Percentiles rank a stretch among this genome's conserved stretches.
phyloP scores from a whole-genome alignment of 2,888 invertebrate species.

The Pilophorus perplexus region DNA sequence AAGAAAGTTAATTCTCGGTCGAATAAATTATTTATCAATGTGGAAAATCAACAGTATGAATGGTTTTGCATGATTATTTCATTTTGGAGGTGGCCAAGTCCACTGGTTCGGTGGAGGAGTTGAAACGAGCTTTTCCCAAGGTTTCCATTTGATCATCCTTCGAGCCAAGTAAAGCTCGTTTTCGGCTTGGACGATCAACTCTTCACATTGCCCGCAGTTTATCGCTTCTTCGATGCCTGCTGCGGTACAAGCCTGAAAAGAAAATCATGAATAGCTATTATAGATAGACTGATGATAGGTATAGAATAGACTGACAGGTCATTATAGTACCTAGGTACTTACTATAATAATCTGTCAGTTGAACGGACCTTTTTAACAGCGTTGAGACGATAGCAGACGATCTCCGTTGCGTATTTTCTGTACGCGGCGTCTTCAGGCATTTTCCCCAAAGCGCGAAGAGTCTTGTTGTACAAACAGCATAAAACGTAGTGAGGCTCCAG shows the following conservation, averaged over 20 bases:
- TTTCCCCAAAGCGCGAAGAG: slow-evolving; percentile 72
- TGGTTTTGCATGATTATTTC: no score
- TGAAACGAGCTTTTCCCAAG: slow-evolving; percentile 85
- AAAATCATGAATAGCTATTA: neutral
- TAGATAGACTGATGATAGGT: no score
- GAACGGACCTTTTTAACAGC: slow-evolving; percentile 64
- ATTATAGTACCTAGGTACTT: no score
- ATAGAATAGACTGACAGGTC: no score
- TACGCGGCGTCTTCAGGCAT: slow-evolving; percentile 85
- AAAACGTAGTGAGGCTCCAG: slow-evolving; percentile 76
- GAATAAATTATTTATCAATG: no score
- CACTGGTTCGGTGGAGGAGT: slow-evolving; percentile 87
- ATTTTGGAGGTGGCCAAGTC: slow-evolving; percentile 80
- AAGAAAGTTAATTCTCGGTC: no score
- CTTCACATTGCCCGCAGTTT: slow-evolving; percentile 85
- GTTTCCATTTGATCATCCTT: slow-evolving; percentile 88
- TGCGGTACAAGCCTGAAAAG: slow-evolving; percentile 59
- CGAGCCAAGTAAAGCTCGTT: slow-evolving; percentile 83
- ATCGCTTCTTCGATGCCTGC: slow-evolving; percentile 76
- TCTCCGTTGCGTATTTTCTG: slow-evolving; percentile 79
- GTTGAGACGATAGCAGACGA: slow-evolving; percentile 69
- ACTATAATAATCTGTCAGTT: no score
- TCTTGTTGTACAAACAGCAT: slow-evolving; percentile 78
- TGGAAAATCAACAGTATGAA: neutral
- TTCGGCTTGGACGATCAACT: slow-evolving; percentile 89